Percentiles rank a stretch among this genome's conserved stretches.
These are phyloP conservation scores for Mimas tiliae DNA, from an alignment of 2,888 invertebrate species.

Conservation along the genomic window DNA sequence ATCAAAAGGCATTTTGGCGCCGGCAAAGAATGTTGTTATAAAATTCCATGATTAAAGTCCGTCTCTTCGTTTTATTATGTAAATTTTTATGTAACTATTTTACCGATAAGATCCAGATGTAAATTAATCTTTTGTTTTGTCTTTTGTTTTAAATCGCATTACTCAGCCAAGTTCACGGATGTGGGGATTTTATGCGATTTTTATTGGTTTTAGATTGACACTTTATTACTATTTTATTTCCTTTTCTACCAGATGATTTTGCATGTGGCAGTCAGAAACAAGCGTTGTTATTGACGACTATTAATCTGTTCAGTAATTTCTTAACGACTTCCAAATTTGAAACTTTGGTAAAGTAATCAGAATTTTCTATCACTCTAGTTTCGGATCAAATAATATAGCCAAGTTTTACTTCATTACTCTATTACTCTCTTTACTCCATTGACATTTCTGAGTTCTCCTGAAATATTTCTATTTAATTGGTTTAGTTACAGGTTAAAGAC, in stretches of 20 bases:
- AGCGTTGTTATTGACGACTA: not conserved
- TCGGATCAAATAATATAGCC: no score
- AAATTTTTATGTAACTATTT: conserved; percentile 10
- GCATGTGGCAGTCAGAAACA: not conserved
- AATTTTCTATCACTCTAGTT: no score
- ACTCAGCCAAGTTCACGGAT: conserved; percentile 5
- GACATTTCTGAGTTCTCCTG: no score
- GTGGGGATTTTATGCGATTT: not conserved
- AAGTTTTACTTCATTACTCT: no score
- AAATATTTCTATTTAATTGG: no score
- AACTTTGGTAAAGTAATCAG: no score
- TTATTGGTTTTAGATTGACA: no score
- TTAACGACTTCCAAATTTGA: no score
- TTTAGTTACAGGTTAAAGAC: no score
- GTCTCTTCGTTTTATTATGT: conserved; percentile 18
- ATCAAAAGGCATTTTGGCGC: conserved; percentile 16
- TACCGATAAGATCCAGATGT: conserved; percentile 11
- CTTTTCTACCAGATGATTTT: not conserved
- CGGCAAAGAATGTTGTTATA: conserved; percentile 11
- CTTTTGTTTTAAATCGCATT: conserved; percentile 1
- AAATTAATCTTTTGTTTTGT: conserved; percentile 10
- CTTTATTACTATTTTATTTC: not conserved
- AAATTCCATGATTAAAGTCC: not conserved
- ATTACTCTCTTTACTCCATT: no score
- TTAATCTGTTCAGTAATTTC: not conserved